Percentiles rank a stretch among this genome's conserved stretches.
These are phyloP conservation scores for Megalopta genalis DNA, from an alignment of 1,140 invertebrate genomes.

Conservation along the genomic window DNA sequence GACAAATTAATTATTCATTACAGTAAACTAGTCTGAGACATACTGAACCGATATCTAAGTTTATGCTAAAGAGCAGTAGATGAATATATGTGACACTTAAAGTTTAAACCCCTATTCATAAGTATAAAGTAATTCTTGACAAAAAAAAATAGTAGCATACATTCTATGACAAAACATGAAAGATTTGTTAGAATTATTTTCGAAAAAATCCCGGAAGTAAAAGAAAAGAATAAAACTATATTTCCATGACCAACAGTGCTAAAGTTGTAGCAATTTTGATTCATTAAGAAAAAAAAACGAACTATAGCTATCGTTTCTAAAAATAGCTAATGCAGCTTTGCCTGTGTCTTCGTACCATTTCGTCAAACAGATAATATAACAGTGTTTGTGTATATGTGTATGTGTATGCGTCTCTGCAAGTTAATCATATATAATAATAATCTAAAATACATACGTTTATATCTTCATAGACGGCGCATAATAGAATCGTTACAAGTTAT, in stretches of 20 bases:
- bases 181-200: constrained; percentile 10
- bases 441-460: constrained; percentile 78
- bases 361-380: constrained; percentile 57
- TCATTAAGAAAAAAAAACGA: background rate
- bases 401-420: constrained; percentile 56
- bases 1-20: constrained; percentile 1
- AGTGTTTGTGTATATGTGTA: constrained; percentile 57
- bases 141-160: constrained; percentile 1
- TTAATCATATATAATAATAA: constrained; percentile 77
- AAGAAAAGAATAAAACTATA: constrained; percentile 31
- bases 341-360: constrained; percentile 52
- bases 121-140: constrained; percentile 21
- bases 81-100: constrained; percentile 29
- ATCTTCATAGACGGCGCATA: constrained; percentile 74
- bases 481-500: constrained; percentile 71
- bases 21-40: constrained; percentile 14
- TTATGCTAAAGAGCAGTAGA: constrained; percentile 40
- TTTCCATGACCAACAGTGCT: constrained; percentile 16
- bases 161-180: constrained; percentile 11
- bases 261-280: constrained; percentile 30
- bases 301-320: constrained; percentile 55
- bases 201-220: constrained; percentile 35
- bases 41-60: constrained; percentile 23
- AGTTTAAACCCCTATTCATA: constrained; percentile 12
- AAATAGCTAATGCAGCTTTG: constrained; percentile 62